A percentile compares a stretch with the other conserved stretches of the same genome.
Evolutionary conservation across 2,888 invertebrate species (phyloP).

Genomic region (Hypselothyrea guttata): DNA sequence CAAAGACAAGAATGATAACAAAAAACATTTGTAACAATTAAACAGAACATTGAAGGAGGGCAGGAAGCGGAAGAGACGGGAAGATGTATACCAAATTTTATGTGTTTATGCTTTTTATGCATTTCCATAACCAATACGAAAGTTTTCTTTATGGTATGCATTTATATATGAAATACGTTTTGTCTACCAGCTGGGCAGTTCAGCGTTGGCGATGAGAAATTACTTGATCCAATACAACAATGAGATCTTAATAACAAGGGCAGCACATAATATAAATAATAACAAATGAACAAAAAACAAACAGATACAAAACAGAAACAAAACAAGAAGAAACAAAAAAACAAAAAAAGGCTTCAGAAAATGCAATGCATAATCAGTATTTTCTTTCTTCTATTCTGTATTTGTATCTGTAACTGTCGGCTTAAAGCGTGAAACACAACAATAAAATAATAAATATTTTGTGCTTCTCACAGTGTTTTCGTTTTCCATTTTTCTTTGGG

Average conservation of each 20-base stretch:
- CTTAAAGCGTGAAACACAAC: conserved; percentile 72
- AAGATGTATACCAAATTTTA: conserved; percentile 62
- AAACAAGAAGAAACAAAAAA: conserved; percentile 30
- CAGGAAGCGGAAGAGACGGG: conserved; percentile 1
- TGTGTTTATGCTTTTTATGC: conserved; percentile 41
- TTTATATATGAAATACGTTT: conserved; percentile 23
- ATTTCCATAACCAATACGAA: conserved; percentile 32
- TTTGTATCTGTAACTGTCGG: conserved; percentile 61
- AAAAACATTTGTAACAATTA: conserved; percentile 65
- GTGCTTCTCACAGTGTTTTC: conserved; percentile 27
- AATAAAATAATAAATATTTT: conserved; percentile 69
- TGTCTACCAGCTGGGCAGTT: conserved; percentile 29
- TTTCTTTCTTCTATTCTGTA: conserved; percentile 49
- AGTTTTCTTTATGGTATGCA: conserved; percentile 37
- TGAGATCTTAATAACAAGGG: conserved; percentile 56
- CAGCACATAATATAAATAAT: conserved; percentile 39
- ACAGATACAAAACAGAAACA: conserved; percentile 13
- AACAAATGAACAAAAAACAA: conserved; percentile 27
- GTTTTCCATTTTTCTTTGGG: conserved; percentile 13
- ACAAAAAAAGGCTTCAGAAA: conserved; percentile 31
- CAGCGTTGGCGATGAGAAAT: conserved; percentile 57
- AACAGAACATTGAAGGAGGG: background rate
- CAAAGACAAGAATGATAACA: conserved; percentile 25
- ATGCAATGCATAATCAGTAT: conserved; percentile 51
- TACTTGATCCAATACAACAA: conserved; percentile 43